These are phyloP conservation scores for Hypena proboscidalis DNA, from an alignment of 2,888 invertebrate species.

Conservation along the genomic window DNA sequence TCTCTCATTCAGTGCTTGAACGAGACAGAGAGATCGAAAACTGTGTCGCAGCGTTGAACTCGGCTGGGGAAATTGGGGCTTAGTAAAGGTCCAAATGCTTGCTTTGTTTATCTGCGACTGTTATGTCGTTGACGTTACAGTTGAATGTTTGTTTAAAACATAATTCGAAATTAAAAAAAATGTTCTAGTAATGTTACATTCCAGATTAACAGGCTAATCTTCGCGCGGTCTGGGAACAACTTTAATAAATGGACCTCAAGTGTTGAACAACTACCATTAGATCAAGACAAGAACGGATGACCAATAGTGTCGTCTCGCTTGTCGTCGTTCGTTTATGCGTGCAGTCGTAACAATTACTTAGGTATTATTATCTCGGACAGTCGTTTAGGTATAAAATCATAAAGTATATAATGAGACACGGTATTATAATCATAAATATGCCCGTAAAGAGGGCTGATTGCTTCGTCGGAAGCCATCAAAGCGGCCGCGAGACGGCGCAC, in stretches of 20 bases:
- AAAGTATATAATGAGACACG: slow-evolving; percentile 81
- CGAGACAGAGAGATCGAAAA: slow-evolving; percentile 1
- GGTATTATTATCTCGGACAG: slow-evolving; percentile 68
- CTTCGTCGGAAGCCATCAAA: slow-evolving; percentile 83
- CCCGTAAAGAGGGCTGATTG: slow-evolving; percentile 83
- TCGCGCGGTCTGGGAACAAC: no score
- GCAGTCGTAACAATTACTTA: slow-evolving; percentile 71
- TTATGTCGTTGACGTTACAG: no score
- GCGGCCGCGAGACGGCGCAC: slow-evolving; percentile 72
- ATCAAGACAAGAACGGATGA: slow-evolving; percentile 27
- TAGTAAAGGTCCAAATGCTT: no score
- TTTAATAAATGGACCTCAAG: no score
- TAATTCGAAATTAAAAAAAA: no score
- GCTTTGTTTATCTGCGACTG: no score
- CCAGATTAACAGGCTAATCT: no score
- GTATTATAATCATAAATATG: slow-evolving; percentile 85
- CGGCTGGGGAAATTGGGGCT: no score
- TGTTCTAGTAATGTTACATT: no score
- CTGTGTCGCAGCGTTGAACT: no score
- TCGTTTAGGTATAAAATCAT: slow-evolving; percentile 80
- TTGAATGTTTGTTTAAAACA: no score
- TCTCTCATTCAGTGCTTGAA: slow-evolving; percentile 7
- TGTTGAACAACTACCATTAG: no score
- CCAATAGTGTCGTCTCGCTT: slow-evolving; percentile 39
- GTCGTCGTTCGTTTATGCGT: slow-evolving; percentile 60